Conservation (phyloP, 2,888 invertebrate species). For the Hydrotaea cyrtoneurina region DNA sequence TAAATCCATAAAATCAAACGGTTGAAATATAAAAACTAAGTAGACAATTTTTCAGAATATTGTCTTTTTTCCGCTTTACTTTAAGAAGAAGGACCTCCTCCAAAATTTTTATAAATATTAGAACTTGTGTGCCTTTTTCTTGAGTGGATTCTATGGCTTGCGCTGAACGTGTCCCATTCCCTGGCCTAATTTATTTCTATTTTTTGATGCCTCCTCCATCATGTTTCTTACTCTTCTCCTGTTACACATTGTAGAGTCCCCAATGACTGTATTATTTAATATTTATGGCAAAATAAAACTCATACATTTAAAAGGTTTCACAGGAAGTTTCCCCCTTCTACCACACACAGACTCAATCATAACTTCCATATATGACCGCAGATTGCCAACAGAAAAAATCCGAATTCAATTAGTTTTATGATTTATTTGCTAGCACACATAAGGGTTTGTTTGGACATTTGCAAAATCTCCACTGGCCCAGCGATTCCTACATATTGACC, state of each 20-base stretch:
- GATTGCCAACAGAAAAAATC: neutral
- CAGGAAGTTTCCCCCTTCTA: too few species aligned
- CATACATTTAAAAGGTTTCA: neutral
- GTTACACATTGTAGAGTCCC: neutral
- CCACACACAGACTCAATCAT: neutral
- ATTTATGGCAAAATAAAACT: slow-evolving; percentile 4
- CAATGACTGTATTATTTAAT: neutral
- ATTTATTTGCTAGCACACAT: neutral
- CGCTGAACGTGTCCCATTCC: too few species aligned
- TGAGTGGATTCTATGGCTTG: neutral
- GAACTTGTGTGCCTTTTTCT: too few species aligned
- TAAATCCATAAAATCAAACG: too few species aligned
- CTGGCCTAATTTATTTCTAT: neutral
- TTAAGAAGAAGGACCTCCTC: too few species aligned
- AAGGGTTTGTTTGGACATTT: neutral
- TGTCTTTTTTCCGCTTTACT: too few species aligned
- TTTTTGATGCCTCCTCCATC: neutral
- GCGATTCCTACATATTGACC: neutral
- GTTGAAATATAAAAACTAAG: too few species aligned
- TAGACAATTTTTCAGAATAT: too few species aligned
- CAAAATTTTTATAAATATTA: neutral
- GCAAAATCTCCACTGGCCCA: neutral
- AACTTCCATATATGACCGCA: neutral
- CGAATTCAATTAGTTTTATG: neutral
- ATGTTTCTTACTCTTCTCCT: neutral